A percentile compares a stretch with the other conserved stretches of the same genome.
phyloP scores from a whole-genome alignment of 2,888 invertebrate species.

The Agrypnus murinus region DNA sequence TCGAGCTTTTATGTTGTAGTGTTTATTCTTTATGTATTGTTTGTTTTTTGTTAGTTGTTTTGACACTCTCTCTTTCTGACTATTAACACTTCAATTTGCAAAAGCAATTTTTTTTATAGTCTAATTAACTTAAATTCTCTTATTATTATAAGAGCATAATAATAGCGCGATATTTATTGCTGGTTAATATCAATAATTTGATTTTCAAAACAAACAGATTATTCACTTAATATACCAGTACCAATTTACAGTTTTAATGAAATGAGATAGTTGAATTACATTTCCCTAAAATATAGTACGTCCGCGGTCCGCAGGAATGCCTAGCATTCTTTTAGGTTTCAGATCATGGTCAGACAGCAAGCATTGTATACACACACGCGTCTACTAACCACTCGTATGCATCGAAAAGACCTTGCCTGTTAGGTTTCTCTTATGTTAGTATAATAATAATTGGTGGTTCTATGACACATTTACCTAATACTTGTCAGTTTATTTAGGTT shows the following conservation, averaged over 20 bases:
- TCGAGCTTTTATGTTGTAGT: no score
- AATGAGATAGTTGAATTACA: background rate
- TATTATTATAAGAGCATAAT: no score
- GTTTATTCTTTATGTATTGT: no score
- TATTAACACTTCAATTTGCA: no score
- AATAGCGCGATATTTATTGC: no score
- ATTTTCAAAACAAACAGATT: no score
- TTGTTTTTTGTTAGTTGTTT: no score
- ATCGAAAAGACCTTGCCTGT: conserved; percentile 19
- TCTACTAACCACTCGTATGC: conserved; percentile 7
- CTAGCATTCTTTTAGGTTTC: conserved; percentile 21
- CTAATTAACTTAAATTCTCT: no score
- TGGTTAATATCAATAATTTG: no score
- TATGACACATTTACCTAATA: conserved; percentile 32
- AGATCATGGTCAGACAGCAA: conserved; percentile 36
- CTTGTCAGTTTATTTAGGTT: conserved; percentile 31
- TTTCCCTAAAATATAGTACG: conserved; percentile 15
- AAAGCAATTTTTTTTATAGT: no score
- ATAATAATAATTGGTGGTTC: conserved; percentile 29
- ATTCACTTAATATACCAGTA: background rate
- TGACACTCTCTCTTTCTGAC: no score
- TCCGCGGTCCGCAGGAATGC: conserved; percentile 18
- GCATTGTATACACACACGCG: conserved; percentile 19
- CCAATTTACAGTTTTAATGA: conserved; percentile 2
- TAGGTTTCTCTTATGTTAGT: conserved; percentile 31